Percentiles rank a stretch among this genome's conserved stretches.
Evolutionary conservation across 2,888 invertebrate species (phyloP).

Genomic region (Chrysotoxum bicinctum): DNA sequence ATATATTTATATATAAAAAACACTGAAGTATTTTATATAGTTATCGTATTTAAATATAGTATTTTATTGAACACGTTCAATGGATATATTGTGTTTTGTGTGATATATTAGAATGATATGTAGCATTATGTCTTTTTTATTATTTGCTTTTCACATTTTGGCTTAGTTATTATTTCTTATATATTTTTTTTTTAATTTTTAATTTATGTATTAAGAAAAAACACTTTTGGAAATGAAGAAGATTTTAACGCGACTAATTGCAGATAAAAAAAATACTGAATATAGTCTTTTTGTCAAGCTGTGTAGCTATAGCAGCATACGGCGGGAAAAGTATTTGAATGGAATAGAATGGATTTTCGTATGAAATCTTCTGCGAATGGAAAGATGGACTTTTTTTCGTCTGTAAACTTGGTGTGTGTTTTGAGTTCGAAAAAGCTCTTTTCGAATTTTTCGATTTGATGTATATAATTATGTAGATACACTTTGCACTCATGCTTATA

Average conservation of each 20-base stretch:
- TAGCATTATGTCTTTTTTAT: conserved; percentile 43
- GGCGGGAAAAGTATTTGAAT: conserved; percentile 73
- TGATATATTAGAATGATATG: conserved; percentile 67
- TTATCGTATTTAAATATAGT: conserved; percentile 4
- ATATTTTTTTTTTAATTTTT: conserved; percentile 12
- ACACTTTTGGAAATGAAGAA: conserved; percentile 68
- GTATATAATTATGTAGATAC: conserved; percentile 28
- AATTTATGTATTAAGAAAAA: conserved; percentile 25
- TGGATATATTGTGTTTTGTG: conserved; percentile 46
- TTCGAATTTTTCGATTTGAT: conserved; percentile 17
- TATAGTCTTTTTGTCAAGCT: conserved; percentile 65
- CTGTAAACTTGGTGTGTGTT: conserved; percentile 44
- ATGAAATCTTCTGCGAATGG: conserved; percentile 67
- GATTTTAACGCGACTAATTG: conserved; percentile 71
- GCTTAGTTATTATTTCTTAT: conserved; percentile 1
- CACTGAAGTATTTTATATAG: conserved; percentile 30
- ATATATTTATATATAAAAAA: not conserved
- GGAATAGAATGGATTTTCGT: conserved; percentile 68
- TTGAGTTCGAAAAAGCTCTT: conserved; percentile 71
- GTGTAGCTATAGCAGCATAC: conserved; percentile 71
- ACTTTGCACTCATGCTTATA: conserved; percentile 31
- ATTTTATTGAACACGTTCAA: conserved; percentile 64
- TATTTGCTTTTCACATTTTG: conserved; percentile 51
- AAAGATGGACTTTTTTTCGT: conserved; percentile 60
- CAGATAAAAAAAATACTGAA: conserved; percentile 70